A percentile compares a stretch with the other conserved stretches of the same genome.
Conservation (phyloP, 2,888 invertebrate genomes). For the Parapristionchus giblindavisi region DNA sequence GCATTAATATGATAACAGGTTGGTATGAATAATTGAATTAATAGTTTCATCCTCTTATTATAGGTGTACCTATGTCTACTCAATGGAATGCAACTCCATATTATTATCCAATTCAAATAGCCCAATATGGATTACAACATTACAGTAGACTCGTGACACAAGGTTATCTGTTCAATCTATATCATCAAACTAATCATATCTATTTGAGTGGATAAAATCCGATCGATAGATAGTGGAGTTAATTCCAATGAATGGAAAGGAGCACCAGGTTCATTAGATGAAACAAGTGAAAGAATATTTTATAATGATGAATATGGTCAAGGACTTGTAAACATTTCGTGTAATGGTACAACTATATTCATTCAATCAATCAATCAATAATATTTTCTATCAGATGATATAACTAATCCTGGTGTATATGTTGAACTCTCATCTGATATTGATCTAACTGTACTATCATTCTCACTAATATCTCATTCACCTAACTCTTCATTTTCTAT, state of each 20-base stretch:
- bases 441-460: slow-evolving; percentile 48
- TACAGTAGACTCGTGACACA: slow-evolving; percentile 80
- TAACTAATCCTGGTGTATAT: slow-evolving; percentile 53
- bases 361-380: background rate
- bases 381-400: slow-evolving; percentile 42
- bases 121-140: slow-evolving; percentile 95
- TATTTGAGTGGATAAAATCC: background rate
- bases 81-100: slow-evolving; percentile 96
- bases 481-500: slow-evolving; percentile 56
- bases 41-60: background rate
- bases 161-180: slow-evolving; percentile 43
- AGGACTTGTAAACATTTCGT: slow-evolving; percentile 12
- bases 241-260: slow-evolving; percentile 38
- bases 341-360: background rate
- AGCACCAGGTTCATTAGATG: slow-evolving; percentile 18
- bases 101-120: slow-evolving; percentile 97
- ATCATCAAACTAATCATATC: background rate
- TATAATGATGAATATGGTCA: slow-evolving; percentile 10
- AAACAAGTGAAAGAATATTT: slow-evolving; percentile 29
- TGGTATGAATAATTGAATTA: slow-evolving; percentile 11
- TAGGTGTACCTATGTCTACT: slow-evolving; percentile 87
- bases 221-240: background rate
- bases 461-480: slow-evolving; percentile 50
- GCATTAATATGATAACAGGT: slow-evolving; percentile 90
- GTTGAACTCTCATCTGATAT: slow-evolving; percentile 48